Conservation (phyloP, 2,113 vertebrate genomes). For the Hucho hucho region DNA sequence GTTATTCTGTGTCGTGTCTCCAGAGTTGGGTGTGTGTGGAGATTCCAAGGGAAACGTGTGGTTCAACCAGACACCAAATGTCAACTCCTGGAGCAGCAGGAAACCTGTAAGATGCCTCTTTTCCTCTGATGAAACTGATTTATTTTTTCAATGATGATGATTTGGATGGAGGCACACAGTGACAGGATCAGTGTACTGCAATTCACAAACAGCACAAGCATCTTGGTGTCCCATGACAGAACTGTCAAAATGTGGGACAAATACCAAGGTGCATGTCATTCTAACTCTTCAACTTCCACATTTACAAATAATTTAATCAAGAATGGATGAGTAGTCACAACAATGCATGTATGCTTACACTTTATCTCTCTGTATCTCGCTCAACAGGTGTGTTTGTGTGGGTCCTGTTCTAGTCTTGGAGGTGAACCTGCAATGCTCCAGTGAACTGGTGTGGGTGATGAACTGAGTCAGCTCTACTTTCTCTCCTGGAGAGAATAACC, state of each 20-base stretch:
- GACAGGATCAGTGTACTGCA: constrained; percentile 68
- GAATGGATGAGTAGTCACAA: not conserved
- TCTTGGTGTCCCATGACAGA: constrained; percentile 71
- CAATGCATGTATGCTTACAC: not conserved
- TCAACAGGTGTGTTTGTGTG: constrained; percentile 65
- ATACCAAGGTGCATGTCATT: constrained; percentile 61
- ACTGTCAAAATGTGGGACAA: constrained; percentile 76
- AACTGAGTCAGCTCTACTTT: constrained; percentile 72
- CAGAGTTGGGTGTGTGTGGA: constrained; percentile 73
- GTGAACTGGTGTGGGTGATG: constrained; percentile 68
- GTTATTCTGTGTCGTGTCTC: not conserved
- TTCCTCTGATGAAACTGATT: not conserved
- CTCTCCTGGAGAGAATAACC: constrained; percentile 67
- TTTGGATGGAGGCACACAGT: constrained; percentile 58
- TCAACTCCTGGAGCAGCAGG: constrained; percentile 49
- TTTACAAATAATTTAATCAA: not conserved
- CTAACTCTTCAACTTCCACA: too few relatives aligned
- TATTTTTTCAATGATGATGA: not conserved
- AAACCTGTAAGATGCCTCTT: too few relatives aligned
- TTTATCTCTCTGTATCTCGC: not conserved
- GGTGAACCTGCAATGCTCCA: constrained; percentile 59
- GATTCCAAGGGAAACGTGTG: constrained; percentile 72
- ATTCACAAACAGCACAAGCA: constrained; percentile 60
- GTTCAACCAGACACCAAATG: constrained; percentile 54
- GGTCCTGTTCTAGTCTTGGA: constrained; percentile 65